Evolutionary conservation across 2,113 vertebrate species (phyloP).

Genomic region (Gracilinanus agilis): DNA sequence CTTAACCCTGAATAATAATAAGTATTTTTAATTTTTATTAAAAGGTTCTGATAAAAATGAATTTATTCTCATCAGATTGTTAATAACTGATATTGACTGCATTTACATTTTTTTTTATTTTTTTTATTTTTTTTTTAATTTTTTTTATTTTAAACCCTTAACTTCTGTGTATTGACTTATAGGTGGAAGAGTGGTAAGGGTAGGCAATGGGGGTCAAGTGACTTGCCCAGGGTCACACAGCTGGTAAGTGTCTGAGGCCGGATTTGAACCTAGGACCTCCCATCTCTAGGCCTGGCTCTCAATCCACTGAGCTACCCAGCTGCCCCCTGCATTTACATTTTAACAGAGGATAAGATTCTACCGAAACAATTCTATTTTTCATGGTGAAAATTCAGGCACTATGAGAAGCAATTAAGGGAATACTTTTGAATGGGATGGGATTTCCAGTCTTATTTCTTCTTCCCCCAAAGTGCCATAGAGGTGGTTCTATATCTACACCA

Average conservation of each 20-base stretch:
- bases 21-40: not conserved
- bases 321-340: not conserved
- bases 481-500: not conserved
- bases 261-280: too few relatives aligned
- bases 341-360: not conserved
- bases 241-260: too few relatives aligned
- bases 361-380: not conserved
- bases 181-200: too few relatives aligned
- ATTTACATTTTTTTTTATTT: not conserved
- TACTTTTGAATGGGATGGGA: not conserved
- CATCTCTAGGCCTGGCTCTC: too few relatives aligned
- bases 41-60: not conserved
- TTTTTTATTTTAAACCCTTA: too few relatives aligned
- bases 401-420: too few relatives aligned
- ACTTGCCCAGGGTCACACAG: too few relatives aligned
- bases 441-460: not conserved
- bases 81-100: not conserved
- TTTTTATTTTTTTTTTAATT: too few relatives aligned
- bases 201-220: too few relatives aligned
- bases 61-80: not conserved
- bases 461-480: not conserved
- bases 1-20: not conserved
- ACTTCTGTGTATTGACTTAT: too few relatives aligned
- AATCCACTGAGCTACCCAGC: too few relatives aligned
- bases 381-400: not conserved